phyloP scores from a whole-genome alignment of 2,888 invertebrate species.

The Cantharis nigra region DNA sequence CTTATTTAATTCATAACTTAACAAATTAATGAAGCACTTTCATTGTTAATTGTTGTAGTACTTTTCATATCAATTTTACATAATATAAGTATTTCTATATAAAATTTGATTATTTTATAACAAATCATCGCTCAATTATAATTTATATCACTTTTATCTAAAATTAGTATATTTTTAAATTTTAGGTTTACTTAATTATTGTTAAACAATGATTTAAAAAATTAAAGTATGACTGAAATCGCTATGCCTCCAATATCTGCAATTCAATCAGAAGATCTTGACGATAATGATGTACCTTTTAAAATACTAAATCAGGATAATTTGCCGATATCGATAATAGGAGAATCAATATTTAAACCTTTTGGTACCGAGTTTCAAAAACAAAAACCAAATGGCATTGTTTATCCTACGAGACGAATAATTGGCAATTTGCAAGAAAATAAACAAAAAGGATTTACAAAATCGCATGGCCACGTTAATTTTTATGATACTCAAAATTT shows the following conservation, averaged over 20 bases:
- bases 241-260: constrained; percentile 31
- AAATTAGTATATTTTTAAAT: neutral
- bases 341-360: constrained; percentile 51
- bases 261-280: constrained; percentile 43
- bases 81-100: too few relatives aligned
- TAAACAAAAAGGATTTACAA: constrained; percentile 46
- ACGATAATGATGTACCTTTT: constrained; percentile 53
- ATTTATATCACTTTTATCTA: neutral
- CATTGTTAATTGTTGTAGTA: neutral
- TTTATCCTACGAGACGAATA: constrained; percentile 59
- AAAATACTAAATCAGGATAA: constrained; percentile 54
- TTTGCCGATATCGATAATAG: constrained; percentile 49
- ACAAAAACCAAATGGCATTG: constrained; percentile 61
- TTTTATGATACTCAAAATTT: constrained; percentile 34
- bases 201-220: neutral
- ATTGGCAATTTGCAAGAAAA: constrained; percentile 47
- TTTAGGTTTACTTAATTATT: neutral
- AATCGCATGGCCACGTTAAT: constrained; percentile 50
- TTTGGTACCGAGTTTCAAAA: constrained; percentile 49
- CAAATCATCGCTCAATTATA: neutral
- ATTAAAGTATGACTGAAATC: constrained; percentile 20
- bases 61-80: neutral
- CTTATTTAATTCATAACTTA: neutral
- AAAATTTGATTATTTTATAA: neutral
- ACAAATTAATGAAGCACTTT: neutral